Evolutionary conservation across 2,797 vertebrate species (phyloP).

Genomic region (Falco biarmicus): DNA sequence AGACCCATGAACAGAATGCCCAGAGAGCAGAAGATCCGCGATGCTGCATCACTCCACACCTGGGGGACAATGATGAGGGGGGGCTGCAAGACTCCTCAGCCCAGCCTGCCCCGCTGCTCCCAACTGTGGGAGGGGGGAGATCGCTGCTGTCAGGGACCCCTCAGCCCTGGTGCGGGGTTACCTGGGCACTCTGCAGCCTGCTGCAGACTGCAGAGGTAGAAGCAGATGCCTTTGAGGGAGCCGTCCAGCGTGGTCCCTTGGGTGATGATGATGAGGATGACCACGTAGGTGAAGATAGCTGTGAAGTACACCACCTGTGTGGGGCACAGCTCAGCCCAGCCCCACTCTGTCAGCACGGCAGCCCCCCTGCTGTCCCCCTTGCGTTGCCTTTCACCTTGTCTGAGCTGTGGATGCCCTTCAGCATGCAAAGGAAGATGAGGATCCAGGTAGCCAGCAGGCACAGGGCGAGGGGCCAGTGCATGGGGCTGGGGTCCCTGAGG

Average conservation of each 20-base stretch:
- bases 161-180: neutral
- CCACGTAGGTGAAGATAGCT: constrained; percentile 90
- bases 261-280: constrained; percentile 90
- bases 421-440: constrained; percentile 90
- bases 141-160: rapidly evolving
- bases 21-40: constrained; percentile 94
- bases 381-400: constrained; percentile 84
- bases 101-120: neutral
- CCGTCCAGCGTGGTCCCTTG: constrained; percentile 91
- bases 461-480: constrained; percentile 88
- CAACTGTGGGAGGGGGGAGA: too few relatives aligned
- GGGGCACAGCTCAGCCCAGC: neutral
- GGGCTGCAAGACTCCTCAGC: neutral
- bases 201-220: constrained; percentile 94
- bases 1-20: constrained; percentile 92
- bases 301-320: constrained; percentile 91
- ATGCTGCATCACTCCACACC: constrained; percentile 95
- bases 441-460: constrained; percentile 91
- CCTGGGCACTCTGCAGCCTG: constrained; percentile 92
- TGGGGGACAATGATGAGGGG: constrained; percentile 14
- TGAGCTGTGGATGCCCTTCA: constrained; percentile 89
- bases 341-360: rapidly evolving
- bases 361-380: rapidly evolving
- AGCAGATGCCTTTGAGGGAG: constrained; percentile 87
- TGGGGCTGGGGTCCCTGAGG: constrained; percentile 89